Evolutionary conservation across 2,888 invertebrate species (phyloP).

Genomic region (Drosophila borealis): DNA sequence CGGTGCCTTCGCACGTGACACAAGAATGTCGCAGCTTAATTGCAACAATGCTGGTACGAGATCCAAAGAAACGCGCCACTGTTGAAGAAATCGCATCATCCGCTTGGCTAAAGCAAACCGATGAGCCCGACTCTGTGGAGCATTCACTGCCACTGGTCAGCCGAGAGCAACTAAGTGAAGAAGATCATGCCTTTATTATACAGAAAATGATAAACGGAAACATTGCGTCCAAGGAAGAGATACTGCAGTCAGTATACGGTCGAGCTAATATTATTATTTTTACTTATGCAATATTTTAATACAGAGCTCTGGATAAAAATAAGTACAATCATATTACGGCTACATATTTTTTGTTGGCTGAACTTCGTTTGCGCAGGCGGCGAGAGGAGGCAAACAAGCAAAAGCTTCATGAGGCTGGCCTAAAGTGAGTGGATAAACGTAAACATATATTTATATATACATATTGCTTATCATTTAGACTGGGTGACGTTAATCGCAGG

Average conservation of each 20-base stretch:
- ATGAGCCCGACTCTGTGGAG: constrained; percentile 83
- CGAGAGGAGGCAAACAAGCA: constrained; percentile 88
- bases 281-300: constrained; percentile 8
- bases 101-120: constrained; percentile 90
- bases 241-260: constrained; percentile 89
- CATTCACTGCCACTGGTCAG: constrained; percentile 93
- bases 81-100: constrained; percentile 94
- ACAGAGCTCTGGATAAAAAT: constrained; percentile 95
- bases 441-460: background rate
- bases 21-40: constrained; percentile 95
- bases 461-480: constrained; percentile 30
- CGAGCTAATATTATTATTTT: background rate
- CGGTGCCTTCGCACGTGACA: constrained; percentile 95
- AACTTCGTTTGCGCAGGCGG: constrained; percentile 93
- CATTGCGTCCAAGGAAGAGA: constrained; percentile 97
- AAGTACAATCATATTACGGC: constrained; percentile 99
- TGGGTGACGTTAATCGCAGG: constrained; percentile 51
- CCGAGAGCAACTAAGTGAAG: constrained; percentile 94
- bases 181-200: constrained; percentile 95
- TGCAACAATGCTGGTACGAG: constrained; percentile 95
- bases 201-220: constrained; percentile 98
- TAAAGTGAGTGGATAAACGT: constrained; percentile 57
- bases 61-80: constrained; percentile 95
- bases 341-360: constrained; percentile 98
- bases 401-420: constrained; percentile 67